phyloP scores from a whole-genome alignment of 2,888 invertebrate species.

The Masnerella sp. region DNA sequence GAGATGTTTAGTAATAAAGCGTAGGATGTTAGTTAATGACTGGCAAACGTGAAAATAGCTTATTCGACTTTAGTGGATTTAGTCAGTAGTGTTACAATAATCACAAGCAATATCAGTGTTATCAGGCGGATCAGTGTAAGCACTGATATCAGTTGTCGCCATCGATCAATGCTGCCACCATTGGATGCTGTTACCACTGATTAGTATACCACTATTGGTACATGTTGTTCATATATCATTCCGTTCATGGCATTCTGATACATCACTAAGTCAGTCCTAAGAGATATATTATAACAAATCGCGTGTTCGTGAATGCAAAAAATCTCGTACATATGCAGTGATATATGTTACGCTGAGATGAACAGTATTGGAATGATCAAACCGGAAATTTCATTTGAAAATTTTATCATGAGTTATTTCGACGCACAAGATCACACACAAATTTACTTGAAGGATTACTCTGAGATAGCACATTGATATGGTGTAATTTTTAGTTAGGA shows the following conservation, averaged over 20 bases:
- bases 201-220: constrained; percentile 54
- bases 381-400: background rate
- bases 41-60: constrained; percentile 22
- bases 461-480: too few relatives aligned
- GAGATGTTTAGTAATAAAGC: constrained; percentile 4
- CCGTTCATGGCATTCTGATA: constrained; percentile 35
- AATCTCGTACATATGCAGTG: constrained; percentile 16
- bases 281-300: constrained; percentile 45
- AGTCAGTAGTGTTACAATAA: constrained; percentile 42
- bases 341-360: constrained; percentile 14
- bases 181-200: constrained; percentile 50
- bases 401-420: too few relatives aligned
- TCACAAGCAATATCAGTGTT: constrained; percentile 50
- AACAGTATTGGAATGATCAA: background rate
- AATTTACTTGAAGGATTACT: too few relatives aligned
- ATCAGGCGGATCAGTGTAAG: constrained; percentile 51
- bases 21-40: constrained; percentile 7
- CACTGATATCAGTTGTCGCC: constrained; percentile 51
- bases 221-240: constrained; percentile 52
- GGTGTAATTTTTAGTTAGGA: too few relatives aligned
- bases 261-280: constrained; percentile 49
- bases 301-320: constrained; percentile 13
- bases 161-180: constrained; percentile 46
- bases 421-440: too few relatives aligned
- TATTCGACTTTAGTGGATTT: constrained; percentile 37